A percentile compares a stretch with the other conserved stretches of the same genome.
These are phyloP conservation scores for Parascotia fuliginaria DNA, from an alignment of 2,888 invertebrate genomes.

Conservation along the genomic window DNA sequence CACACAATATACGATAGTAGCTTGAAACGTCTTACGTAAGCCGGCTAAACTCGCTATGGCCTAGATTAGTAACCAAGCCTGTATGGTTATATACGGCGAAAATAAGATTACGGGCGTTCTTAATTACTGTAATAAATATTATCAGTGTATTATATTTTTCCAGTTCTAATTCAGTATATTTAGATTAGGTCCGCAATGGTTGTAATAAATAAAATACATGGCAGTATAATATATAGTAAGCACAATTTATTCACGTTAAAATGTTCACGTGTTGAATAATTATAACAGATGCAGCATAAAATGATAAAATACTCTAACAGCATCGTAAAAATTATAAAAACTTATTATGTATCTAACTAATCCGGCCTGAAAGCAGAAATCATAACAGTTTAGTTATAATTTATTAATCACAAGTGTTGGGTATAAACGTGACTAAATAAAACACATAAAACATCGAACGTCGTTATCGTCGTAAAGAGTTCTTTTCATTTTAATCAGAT, in stretches of 20 bases:
- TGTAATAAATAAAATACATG: slow-evolving; percentile 20
- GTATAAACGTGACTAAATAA: slow-evolving; percentile 68
- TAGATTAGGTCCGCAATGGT: slow-evolving; percentile 14
- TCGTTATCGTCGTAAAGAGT: slow-evolving; percentile 28
- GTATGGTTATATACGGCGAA: slow-evolving; percentile 8
- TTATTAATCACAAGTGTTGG: slow-evolving; percentile 67
- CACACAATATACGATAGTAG: slow-evolving; percentile 32
- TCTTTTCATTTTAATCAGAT: slow-evolving; percentile 44
- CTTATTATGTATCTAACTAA: slow-evolving; percentile 61
- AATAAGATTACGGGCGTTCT: slow-evolving; percentile 16
- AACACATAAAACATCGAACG: slow-evolving; percentile 53
- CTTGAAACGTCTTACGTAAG: slow-evolving; percentile 30
- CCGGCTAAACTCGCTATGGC: slow-evolving; percentile 23
- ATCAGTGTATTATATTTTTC: slow-evolving; percentile 2
- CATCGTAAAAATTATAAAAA: slow-evolving; percentile 53
- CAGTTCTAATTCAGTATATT: slow-evolving; percentile 5
- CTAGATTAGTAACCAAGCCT: slow-evolving; percentile 32
- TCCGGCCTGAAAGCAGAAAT: slow-evolving; percentile 66
- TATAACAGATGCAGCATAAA: slow-evolving; percentile 61
- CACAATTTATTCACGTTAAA: slow-evolving; percentile 40
- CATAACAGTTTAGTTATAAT: slow-evolving; percentile 66
- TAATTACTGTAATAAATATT: slow-evolving; percentile 13
- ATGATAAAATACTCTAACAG: slow-evolving; percentile 56
- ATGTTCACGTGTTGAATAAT: slow-evolving; percentile 62
- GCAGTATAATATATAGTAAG: slow-evolving; percentile 18